Conservation (phyloP, 53 echinoderm and acorn worm species). For the Echinometra lucunter region DNA sequence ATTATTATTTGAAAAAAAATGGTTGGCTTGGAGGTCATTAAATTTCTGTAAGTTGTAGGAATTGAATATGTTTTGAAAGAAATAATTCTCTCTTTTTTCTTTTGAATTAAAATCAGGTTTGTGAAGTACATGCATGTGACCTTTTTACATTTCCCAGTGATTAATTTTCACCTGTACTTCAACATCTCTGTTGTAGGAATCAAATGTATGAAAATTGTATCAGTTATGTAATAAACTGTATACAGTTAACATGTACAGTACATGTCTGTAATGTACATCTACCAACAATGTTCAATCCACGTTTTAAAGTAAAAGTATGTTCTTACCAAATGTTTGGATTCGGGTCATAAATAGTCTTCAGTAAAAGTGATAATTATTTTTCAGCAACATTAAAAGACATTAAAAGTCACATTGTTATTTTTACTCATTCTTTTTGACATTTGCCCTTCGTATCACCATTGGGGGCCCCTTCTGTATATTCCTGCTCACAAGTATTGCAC, state of each 20-base stretch:
- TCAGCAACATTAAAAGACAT: too few relatives aligned
- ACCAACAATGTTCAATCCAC: neutral
- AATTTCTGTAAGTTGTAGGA: neutral
- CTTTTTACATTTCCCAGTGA: too few relatives aligned
- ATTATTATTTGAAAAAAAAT: too few relatives aligned
- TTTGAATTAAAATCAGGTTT: neutral
- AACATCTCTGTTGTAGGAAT: neutral
- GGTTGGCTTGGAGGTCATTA: neutral
- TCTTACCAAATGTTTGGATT: neutral
- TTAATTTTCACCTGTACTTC: neutral
- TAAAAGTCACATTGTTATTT: too few relatives aligned
- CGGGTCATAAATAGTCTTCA: neutral
- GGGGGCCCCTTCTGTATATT: too few relatives aligned
- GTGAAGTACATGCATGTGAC: neutral
- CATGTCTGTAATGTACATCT: neutral
- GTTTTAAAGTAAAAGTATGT: neutral
- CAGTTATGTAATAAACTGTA: neutral
- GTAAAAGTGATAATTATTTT: too few relatives aligned
- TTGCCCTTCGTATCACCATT: too few relatives aligned
- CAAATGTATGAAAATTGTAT: too few relatives aligned
- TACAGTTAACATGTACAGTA: too few relatives aligned
- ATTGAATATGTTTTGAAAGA: neutral
- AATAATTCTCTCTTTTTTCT: neutral
- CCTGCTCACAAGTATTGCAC: too few relatives aligned
- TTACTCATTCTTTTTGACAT: too few relatives aligned